Base-by-base conservation (phyloP, 1,140 invertebrate species). In the Adoxophyes honmai region DNA sequence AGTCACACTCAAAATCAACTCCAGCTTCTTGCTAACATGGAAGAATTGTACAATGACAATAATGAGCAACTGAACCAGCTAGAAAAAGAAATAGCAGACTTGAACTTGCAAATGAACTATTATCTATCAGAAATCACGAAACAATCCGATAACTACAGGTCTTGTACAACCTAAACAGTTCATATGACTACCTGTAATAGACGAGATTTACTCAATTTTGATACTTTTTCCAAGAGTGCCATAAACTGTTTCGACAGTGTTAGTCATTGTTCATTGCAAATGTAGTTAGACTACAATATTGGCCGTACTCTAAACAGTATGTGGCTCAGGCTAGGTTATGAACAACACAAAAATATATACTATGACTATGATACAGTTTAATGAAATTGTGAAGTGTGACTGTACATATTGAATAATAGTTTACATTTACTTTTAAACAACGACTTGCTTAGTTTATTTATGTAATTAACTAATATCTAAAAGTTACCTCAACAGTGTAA, bases 1-100 rank as follows among this genome's bases (percentile, higher is more conserved):
- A 92, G 93, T 55, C 93, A 94, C 61, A 95, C 95, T 0, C 92
- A 92, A 64, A 91, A 89, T 8, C 96, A 96, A 77, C 87, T 96
- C 7, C 93, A 93, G 63, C 92, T 95, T 61, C 84, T 97, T 10
- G 90, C 92, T 48, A 86, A 81, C 57, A 90, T 90, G 88, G 88
- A 90, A 70, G 81, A 84, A 63, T 60, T 90, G 11, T 91, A 92
- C 62, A 85, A 85, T 55, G 87, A 82, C 34, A 90, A 91, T 60
- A 90, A 89, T 38, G 73, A 79, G 33, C 74, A 89, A 56, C 62
- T 91, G n/a, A 73, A 71, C 39, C 65, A 64, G 7, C 71, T 92
- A 59, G 88, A 91, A 72, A 76, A 74, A 13, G 68, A 78, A 68
- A 90, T 92, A 52, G 77, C 78, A 18, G 86, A 90, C 28, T 74